Base-by-base conservation (phyloP, 2,888 invertebrate species). In the Diaperis boleti region DNA sequence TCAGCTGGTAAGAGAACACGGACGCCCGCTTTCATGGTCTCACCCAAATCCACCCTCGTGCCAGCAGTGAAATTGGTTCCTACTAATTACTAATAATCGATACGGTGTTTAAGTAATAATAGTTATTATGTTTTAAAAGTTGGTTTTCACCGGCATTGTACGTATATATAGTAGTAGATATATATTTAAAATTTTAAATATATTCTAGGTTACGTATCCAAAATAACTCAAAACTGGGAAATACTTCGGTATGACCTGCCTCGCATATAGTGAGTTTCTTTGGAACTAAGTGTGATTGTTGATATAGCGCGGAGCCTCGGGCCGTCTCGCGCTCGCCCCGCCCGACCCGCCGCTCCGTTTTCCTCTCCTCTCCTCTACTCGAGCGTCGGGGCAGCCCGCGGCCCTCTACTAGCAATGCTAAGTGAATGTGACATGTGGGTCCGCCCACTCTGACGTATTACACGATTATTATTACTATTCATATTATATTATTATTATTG, bases 261-360 rank as follows among this genome's bases (percentile, higher is more conserved):
- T 88, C 88, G 88, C 88, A 88, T 83, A 86, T 87, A 88, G 88
- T 88, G 88, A 88, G 88, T 88, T 88, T 87, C 86, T 87, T 88
- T 88, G 87, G 88, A 88, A 87, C 86, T 87, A 87, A 87, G 88
- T 88, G 88, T 88, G 88, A 88, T 88, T 88, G 87, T 88, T 87
- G 87, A 82, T 74, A 76, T 78, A 78, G 79, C 74, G 78, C 67
- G 68, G 64, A 61, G 59, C 62, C 56, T 59, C 62, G 63, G 47
- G 49, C 31, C 49, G 59, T 37, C 62, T 18, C 14, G 29, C 55
- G 56, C 39, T 42, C 56, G 62, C 44, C 56, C 55, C 47, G 18
- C 31, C 56, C 44, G 39, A 45, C 37, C 26, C 55, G 26, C 18
- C 42, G 22, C 14, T 15, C 31, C 35, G 42, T n/a, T n/a, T n/a